Evolutionary conservation across 2,888 invertebrate species (phyloP), one percentile per base, ranked within the genome.

Genomic region (Epirrhoe alternata): DNA sequence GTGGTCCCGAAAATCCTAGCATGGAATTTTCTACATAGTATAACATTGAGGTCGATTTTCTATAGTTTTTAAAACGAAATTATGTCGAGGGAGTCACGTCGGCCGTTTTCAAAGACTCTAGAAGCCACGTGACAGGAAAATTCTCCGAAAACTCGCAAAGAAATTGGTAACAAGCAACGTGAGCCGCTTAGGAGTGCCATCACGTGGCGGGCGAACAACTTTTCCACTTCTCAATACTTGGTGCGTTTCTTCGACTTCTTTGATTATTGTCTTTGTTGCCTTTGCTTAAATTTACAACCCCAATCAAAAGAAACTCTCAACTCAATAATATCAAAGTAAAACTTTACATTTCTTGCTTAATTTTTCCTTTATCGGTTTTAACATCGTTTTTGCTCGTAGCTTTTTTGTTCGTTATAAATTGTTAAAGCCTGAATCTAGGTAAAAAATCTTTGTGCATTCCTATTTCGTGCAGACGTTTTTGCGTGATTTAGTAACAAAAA

Each of bases 151-250:
- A 58, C 62, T 72, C 68, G 53, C 68, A 62, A 72, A 75, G 73
- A 75, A 78, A 73, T 74, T 72, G 74, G 66, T 53, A 77, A 73
- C 71, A 72, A 72, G 67, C 71, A 73, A 78, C 77, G 78, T 77
- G 77, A 73, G 66, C 31, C 51, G 77, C 42, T 69, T 68, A 51
- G 14, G 66, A 71, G 59, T 67, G 63, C 33, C 58, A 12, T 69
- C 66, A 64, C 64, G 64, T 55, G 55, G 30, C 35, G 0, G 55
- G 30, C 35, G 0, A 14, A 4, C 50, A 35, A 57, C n/a, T 59
- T 51, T 55, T 55, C 14, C 49, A 57, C 49, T 58, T 45, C 33
- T 53, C 45, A 8, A 35, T 24, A 49, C 52, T 31, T 42, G 0
- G 7, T 35, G 35, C 4, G 17, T 35, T 49, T 50, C 17, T 33